Conservation (phyloP, 2,888 invertebrate genomes). For the Thymelicus acteon region DNA sequence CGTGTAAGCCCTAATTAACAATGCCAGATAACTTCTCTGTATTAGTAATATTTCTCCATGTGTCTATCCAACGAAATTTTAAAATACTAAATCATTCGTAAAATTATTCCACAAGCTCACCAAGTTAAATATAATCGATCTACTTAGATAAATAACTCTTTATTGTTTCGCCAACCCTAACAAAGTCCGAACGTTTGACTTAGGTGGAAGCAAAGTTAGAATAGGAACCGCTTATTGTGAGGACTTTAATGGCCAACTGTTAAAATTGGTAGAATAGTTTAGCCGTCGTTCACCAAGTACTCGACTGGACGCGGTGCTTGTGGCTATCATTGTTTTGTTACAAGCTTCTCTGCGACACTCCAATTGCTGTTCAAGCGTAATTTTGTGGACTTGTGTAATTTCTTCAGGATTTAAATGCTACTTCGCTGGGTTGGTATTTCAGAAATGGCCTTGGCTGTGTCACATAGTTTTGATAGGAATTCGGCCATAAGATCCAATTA, state of each 20-base stretch:
- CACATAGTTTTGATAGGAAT: too few relatives aligned
- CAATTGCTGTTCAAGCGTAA: background rate
- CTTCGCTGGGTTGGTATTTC: too few relatives aligned
- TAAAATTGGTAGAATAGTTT: slow-evolving; percentile 33
- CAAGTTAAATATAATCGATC: background rate
- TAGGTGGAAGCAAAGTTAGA: slow-evolving; percentile 39
- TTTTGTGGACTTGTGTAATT: background rate
- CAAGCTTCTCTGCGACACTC: background rate
- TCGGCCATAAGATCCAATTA: too few relatives aligned
- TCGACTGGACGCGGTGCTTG: background rate
- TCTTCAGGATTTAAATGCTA: background rate
- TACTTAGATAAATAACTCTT: background rate
- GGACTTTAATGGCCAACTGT: slow-evolving; percentile 43
- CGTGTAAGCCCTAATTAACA: too few relatives aligned
- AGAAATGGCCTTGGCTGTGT: too few relatives aligned
- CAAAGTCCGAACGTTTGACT: slow-evolving; percentile 43
- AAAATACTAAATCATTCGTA: too few relatives aligned
- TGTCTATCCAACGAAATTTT: too few relatives aligned
- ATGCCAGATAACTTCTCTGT: too few relatives aligned
- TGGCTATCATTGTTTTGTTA: slow-evolving; percentile 19
- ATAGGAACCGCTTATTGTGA: slow-evolving; percentile 41
- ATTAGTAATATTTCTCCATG: too few relatives aligned
- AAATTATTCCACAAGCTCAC: too few relatives aligned
- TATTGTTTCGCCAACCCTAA: slow-evolving; percentile 15
- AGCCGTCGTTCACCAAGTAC: slow-evolving; percentile 13